phyloP scores from a whole-genome alignment of 2,113 vertebrate species.

The Neogobius melanostomus region DNA sequence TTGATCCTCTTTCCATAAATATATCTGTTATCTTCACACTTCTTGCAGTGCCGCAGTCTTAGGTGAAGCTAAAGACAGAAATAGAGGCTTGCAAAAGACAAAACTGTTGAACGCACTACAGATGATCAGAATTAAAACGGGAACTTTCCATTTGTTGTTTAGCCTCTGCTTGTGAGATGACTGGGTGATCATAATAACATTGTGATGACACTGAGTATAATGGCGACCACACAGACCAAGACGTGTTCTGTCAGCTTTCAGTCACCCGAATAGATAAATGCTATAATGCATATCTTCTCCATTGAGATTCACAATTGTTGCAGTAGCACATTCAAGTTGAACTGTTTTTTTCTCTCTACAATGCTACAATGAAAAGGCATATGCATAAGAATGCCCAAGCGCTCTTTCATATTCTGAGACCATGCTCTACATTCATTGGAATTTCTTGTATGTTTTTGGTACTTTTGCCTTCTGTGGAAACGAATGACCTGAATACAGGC shows the following conservation, averaged over 20 bases:
- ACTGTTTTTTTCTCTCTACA: too few species aligned
- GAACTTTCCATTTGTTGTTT: conserved; percentile 40
- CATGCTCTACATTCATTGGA: too few species aligned
- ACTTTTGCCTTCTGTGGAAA: conserved; percentile 16
- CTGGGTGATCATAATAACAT: conserved; percentile 31
- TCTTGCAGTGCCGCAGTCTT: background rate
- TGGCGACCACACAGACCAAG: background rate
- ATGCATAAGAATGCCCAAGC: background rate
- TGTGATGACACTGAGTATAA: conserved; percentile 23
- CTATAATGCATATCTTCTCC: background rate
- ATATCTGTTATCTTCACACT: background rate
- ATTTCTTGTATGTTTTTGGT: too few species aligned
- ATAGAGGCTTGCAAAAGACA: background rate
- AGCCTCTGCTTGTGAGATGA: conserved; percentile 36
- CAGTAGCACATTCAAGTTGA: background rate
- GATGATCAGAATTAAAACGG: conserved; percentile 44
- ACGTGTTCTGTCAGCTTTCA: background rate
- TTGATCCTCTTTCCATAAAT: background rate
- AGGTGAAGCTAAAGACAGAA: background rate
- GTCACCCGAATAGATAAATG: background rate
- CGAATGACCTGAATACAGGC: conserved; percentile 24
- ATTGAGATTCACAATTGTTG: background rate
- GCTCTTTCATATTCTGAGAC: background rate
- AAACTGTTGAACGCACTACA: conserved; percentile 56
- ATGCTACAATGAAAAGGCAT: background rate